Percentiles rank a stretch among this genome's conserved stretches.
Evolutionary conservation across 1,140 invertebrate species (phyloP).

Genomic region (Bombus pascuorum): DNA sequence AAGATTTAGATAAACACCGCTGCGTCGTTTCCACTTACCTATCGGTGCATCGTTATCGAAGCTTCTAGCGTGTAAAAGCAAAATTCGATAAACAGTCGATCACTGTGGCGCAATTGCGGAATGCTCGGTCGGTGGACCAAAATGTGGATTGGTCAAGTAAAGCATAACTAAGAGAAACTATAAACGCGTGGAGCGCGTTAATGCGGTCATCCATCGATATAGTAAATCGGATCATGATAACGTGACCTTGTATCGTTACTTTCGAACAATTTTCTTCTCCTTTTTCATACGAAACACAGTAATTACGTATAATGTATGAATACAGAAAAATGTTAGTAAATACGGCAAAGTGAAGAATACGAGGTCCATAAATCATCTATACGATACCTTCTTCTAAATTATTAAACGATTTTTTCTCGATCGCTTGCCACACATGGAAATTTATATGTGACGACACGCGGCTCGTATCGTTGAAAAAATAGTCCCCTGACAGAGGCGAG

Average conservation of each 20-base stretch:
- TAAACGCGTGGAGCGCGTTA: background rate
- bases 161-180: background rate
- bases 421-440: background rate
- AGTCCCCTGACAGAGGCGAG: background rate
- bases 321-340: background rate
- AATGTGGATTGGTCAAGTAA: too few relatives aligned
- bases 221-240: background rate
- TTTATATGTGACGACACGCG: background rate
- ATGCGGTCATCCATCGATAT: background rate
- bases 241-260: background rate
- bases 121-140: too few relatives aligned
- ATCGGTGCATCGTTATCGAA: slow-evolving; percentile 17
- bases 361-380: background rate
- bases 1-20: slow-evolving; percentile 30
- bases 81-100: too few relatives aligned
- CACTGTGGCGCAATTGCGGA: too few relatives aligned
- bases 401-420: background rate
- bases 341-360: background rate
- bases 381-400: background rate
- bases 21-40: background rate
- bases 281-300: background rate
- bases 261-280: background rate
- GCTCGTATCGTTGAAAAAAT: slow-evolving; percentile 6
- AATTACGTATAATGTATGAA: background rate
- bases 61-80: too few relatives aligned